phyloP scores from a whole-genome alignment of 2,113 vertebrate genomes.

The Caretta caretta region DNA sequence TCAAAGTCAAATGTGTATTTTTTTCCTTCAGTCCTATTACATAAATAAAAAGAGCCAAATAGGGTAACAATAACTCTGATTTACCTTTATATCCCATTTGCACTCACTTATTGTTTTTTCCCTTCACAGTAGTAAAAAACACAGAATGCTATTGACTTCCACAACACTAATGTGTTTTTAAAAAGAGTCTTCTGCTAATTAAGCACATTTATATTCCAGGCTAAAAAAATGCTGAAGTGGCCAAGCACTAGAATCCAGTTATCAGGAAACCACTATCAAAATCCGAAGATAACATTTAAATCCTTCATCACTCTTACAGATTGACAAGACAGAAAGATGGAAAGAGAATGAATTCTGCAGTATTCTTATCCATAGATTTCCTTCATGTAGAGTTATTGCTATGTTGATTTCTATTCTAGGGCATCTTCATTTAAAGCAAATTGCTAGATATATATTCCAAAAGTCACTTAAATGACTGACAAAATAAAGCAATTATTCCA shows the following conservation, averaged over 20 bases:
- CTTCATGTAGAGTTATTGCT: background rate
- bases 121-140: background rate
- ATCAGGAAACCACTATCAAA: background rate
- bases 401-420: background rate
- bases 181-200: conserved; percentile 6
- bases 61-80: background rate
- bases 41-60: background rate
- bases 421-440: conserved; percentile 7
- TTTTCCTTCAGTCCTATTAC: background rate
- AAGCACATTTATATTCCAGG: fast-evolving
- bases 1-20: fast-evolving
- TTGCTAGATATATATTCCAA: background rate
- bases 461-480: conserved; percentile 48
- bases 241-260: background rate
- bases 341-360: background rate
- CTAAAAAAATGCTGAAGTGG: background rate
- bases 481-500: conserved; percentile 39
- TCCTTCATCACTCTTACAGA: background rate
- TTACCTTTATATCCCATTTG: background rate
- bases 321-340: background rate
- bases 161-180: background rate
- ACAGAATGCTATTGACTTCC: background rate
- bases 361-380: background rate
- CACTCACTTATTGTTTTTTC: background rate
- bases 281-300: background rate